These are phyloP conservation scores for Remorina albescens DNA, from an alignment of 2,797 vertebrate species.

Conservation along the genomic window DNA sequence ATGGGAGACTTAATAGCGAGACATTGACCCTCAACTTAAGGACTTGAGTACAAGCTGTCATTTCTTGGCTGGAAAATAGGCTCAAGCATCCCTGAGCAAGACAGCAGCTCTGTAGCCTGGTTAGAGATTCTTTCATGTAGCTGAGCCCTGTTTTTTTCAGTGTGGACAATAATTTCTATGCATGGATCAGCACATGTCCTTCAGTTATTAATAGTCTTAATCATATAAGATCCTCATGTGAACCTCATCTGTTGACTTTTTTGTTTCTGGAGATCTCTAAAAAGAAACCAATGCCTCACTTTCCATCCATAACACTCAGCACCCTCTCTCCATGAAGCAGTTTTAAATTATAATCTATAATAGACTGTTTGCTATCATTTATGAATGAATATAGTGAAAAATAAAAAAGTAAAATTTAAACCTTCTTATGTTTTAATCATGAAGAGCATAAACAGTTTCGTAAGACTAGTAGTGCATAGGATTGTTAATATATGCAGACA, in stretches of 20 bases:
- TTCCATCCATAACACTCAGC: too few relatives aligned
- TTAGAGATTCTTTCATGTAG: neutral
- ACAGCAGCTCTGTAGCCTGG: neutral
- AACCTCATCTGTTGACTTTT: neutral
- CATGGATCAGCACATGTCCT: neutral
- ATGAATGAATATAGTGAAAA: neutral
- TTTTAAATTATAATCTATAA: neutral
- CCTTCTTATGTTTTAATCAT: neutral
- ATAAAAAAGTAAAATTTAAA: neutral
- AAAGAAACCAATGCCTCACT: neutral
- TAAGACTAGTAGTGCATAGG: too few relatives aligned
- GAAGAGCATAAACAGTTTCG: neutral
- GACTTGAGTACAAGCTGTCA: slow-evolving; percentile 1
- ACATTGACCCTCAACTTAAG: slow-evolving; percentile 7
- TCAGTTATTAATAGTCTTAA: neutral
- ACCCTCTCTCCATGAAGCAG: too few relatives aligned
- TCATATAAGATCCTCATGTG: neutral
- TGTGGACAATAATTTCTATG: neutral
- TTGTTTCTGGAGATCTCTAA: neutral
- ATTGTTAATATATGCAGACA: neutral
- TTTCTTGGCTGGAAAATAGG: neutral
- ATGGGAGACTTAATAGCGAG: neutral
- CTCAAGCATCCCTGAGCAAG: slow-evolving; percentile 3
- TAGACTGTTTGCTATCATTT: neutral
- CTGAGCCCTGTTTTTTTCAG: neutral